These are phyloP conservation scores for Lamellibrachia luymesi DNA, from an alignment of 1,140 invertebrate species.

Conservation along the genomic window DNA sequence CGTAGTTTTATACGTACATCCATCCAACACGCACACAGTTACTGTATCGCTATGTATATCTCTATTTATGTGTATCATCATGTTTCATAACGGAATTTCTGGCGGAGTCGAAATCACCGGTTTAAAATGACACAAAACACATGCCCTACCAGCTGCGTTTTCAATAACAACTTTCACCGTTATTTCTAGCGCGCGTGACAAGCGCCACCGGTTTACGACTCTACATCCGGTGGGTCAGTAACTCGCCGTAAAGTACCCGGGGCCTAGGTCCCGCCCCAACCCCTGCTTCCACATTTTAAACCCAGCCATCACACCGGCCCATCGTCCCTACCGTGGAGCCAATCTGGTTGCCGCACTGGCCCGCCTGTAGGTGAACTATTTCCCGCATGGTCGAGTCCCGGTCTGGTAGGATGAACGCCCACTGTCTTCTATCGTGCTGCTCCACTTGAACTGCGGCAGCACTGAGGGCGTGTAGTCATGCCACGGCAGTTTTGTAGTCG, in stretches of 20 bases:
- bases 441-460: not conserved
- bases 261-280: not conserved
- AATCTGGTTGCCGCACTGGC: slow-evolving; percentile 20
- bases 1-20: too few relatives aligned
- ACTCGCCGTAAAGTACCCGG: not conserved
- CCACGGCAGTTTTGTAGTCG: not conserved
- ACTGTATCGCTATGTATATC: not conserved
- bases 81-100: not conserved
- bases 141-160: not conserved
- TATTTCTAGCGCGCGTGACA: not conserved
- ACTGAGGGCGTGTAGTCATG: not conserved
- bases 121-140: not conserved
- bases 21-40: not conserved
- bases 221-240: not conserved
- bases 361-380: slow-evolving; percentile 18
- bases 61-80: not conserved
- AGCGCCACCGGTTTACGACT: too few relatives aligned
- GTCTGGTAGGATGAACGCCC: not conserved
- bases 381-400: slow-evolving; percentile 15
- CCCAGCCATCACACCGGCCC: not conserved
- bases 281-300: not conserved
- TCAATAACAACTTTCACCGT: not conserved
- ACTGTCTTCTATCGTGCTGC: not conserved
- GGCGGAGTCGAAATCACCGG: not conserved
- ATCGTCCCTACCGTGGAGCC: slow-evolving; percentile 3